Percentiles rank a stretch among this genome's conserved stretches.
phyloP scores from a whole-genome alignment of 1,140 invertebrate genomes.

The Habropoda laboriosa region DNA sequence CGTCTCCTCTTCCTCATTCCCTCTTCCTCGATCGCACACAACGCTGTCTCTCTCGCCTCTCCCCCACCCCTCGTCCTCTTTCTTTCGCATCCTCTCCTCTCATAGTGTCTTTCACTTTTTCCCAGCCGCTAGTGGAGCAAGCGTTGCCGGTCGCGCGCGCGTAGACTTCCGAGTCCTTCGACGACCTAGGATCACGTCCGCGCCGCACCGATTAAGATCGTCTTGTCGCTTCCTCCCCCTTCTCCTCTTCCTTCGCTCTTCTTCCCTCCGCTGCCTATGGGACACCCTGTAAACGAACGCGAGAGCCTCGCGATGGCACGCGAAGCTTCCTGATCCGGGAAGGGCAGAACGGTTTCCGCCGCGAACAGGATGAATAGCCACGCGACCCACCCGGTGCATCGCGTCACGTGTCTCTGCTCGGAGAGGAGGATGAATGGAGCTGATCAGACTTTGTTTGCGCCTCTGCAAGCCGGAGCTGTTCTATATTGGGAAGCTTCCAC shows the following conservation, averaged over 20 bases:
- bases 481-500: too few relatives aligned
- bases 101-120: slow-evolving; percentile 65
- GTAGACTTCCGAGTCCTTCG: slow-evolving; percentile 61
- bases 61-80: slow-evolving; percentile 23
- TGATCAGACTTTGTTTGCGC: not conserved
- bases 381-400: not conserved
- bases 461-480: too few relatives aligned
- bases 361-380: too few relatives aligned
- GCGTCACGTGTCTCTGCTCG: not conserved
- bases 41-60: not conserved
- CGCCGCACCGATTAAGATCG: slow-evolving; percentile 58
- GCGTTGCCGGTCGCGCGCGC: slow-evolving; percentile 25
- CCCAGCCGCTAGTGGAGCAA: slow-evolving; percentile 62
- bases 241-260: not conserved
- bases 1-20: slow-evolving; percentile 60
- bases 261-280: not conserved
- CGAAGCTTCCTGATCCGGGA: not conserved
- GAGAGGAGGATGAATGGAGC: not conserved
- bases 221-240: slow-evolving; percentile 6
- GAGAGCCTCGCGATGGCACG: slow-evolving; percentile 1
- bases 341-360: too few relatives aligned
- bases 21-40: slow-evolving; percentile 11
- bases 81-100: slow-evolving; percentile 59
- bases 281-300: slow-evolving; percentile 13
- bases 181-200: slow-evolving; percentile 58